Evolutionary conservation across 2,888 invertebrate species (phyloP).

Genomic region (Agrenia bidenticulata): DNA sequence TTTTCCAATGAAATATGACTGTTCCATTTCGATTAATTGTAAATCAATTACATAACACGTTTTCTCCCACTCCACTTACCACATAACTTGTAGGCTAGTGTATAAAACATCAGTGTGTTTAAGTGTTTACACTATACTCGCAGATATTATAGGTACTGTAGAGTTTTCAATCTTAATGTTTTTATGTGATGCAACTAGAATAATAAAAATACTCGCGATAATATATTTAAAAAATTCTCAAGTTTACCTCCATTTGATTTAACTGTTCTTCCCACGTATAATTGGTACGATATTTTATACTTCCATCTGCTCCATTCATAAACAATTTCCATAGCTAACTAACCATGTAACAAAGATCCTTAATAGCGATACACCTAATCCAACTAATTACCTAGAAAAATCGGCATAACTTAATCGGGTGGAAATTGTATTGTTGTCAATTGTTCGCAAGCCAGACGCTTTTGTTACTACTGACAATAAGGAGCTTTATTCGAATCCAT

Average conservation of each 20-base stretch:
- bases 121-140: too few species aligned
- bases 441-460: neutral
- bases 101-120: too few species aligned
- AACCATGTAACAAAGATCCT: neutral
- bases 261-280: too few species aligned
- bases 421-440: slow-evolving; percentile 5
- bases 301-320: slow-evolving; percentile 3
- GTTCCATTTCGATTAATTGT: slow-evolving; percentile 14
- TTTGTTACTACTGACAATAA: neutral
- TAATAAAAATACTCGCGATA: slow-evolving; percentile 1
- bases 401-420: neutral
- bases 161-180: slow-evolving; percentile 3
- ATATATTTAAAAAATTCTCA: neutral
- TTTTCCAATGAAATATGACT: slow-evolving; percentile 10
- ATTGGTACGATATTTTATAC: too few species aligned
- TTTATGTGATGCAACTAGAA: slow-evolving; percentile 8
- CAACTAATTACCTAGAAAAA: neutral
- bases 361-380: neutral
- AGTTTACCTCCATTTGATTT: too few species aligned
- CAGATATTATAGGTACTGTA: too few species aligned
- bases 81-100: neutral
- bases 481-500: neutral
- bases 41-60: slow-evolving; percentile 16
- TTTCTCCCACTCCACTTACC: neutral
- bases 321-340: neutral